A percentile compares a stretch with the other conserved stretches of the same genome.
Evolutionary conservation across 2,113 vertebrate genomes (phyloP).

Genomic region (Malurus melanocephalus): DNA sequence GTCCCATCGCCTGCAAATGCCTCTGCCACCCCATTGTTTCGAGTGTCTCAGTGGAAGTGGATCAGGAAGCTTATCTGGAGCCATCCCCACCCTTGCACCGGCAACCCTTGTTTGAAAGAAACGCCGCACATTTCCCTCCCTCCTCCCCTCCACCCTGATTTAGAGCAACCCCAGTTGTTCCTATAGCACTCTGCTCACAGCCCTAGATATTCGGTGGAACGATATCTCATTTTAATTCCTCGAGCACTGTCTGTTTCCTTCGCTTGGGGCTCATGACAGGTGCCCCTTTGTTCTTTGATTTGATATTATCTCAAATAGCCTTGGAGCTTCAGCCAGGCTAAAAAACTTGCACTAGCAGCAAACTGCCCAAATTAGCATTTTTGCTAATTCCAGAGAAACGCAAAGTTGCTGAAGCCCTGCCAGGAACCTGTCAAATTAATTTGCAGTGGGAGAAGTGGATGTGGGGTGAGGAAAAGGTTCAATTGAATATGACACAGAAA

Average conservation of each 20-base stretch:
- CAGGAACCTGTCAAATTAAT: slow-evolving; percentile 50
- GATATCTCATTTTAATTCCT: slow-evolving; percentile 54
- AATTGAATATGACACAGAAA: not conserved
- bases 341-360: slow-evolving; percentile 33
- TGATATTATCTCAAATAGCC: slow-evolving; percentile 34
- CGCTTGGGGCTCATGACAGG: slow-evolving; percentile 9
- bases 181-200: not conserved
- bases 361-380: slow-evolving; percentile 59
- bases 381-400: slow-evolving; percentile 44
- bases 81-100: slow-evolving; percentile 38
- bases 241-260: slow-evolving; percentile 7
- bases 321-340: slow-evolving; percentile 12
- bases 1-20: not conserved
- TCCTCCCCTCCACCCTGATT: not conserved
- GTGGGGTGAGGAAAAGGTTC: slow-evolving; percentile 19
- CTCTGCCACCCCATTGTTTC: slow-evolving; percentile 43
- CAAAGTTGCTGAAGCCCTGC: slow-evolving; percentile 28
- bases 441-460: slow-evolving; percentile 20
- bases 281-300: slow-evolving; percentile 37
- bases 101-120: not conserved
- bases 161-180: not conserved
- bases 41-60: not conserved
- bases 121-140: not conserved
- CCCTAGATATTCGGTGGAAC: not conserved
- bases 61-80: slow-evolving; percentile 56